Base-by-base conservation (phyloP, 2,113 vertebrate genomes). In the Nothoprocta pentlandii region DNA sequence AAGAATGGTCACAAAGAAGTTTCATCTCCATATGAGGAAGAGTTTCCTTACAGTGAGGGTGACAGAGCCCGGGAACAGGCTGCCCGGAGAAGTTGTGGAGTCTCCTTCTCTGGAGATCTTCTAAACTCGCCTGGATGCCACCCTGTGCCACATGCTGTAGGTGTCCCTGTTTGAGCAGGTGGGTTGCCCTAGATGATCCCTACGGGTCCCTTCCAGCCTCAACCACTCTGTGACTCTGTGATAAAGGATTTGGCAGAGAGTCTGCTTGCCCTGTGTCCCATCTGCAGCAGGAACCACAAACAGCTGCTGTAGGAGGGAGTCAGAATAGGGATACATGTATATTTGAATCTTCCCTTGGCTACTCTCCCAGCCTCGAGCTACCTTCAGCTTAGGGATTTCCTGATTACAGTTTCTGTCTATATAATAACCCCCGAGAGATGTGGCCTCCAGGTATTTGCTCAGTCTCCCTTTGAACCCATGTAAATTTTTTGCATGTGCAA, bases 401-500 rank as follows among this genome's bases (percentile, higher is more conserved):
- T 87, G 69, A 44, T 87, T 79, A 69, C 51, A 22, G 61, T 87
- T 94, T 81, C 80, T 80, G 7, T 53, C 77, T 87, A 17, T 64
- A 7, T 76, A 90, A 81, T 39, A 89, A 84, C 42, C 49, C 46
- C 64, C 11, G 41, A 53, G 89, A 62, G 41, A 56, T 76, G 63
- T 89, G 47, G 93, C 83, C 62, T 92, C 56, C 74, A 87, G 89
- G 66, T 90, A 69, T 88, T 94, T 92, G 39, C 93, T 92, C 74
- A 64, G 69, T 53, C 74, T 76, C 20, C 32, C 84, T 95, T 94
- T 94, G 89, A 96, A 73, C 53, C 70, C 28, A 49, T 81, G 86
- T 71, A 92, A 68, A 87, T 81, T 75, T 92, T 94, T 76, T 16
- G 2, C 77, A 75, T 81, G 47, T 1, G 0, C 66, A 82, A 7